Evolutionary conservation across 2,888 invertebrate genomes (phyloP).

Genomic region (Callinectes sapidus): DNA sequence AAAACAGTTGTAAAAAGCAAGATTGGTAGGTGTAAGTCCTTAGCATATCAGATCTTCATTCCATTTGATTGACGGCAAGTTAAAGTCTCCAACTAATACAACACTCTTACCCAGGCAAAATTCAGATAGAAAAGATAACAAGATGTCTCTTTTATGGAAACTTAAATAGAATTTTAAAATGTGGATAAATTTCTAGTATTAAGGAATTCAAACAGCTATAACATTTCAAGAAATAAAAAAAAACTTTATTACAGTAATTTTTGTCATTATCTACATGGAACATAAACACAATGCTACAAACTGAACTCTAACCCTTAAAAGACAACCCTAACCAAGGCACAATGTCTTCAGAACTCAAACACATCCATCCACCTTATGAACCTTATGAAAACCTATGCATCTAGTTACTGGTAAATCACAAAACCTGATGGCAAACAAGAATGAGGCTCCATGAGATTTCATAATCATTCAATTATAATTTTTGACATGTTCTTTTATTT

Average conservation of each 20-base stretch:
- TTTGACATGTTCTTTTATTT: neutral
- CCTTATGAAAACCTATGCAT: neutral
- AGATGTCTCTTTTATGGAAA: neutral
- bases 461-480: neutral
- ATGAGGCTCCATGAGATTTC: neutral
- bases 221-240: conserved; percentile 17
- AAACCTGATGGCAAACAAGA: conserved; percentile 6
- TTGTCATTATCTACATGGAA: neutral
- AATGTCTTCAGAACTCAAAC: conserved; percentile 25
- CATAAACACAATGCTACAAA: conserved; percentile 28
- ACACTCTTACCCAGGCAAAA: no score
- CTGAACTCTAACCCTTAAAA: conserved; percentile 15
- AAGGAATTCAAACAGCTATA: conserved; percentile 12
- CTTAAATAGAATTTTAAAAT: neutral
- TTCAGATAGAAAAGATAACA: no score
- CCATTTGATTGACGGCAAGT: no score
- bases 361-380: neutral
- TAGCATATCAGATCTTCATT: no score
- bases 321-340: conserved; percentile 37
- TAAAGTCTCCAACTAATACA: no score
- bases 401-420: neutral
- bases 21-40: no score
- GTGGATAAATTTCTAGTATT: neutral
- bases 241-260: conserved; percentile 7
- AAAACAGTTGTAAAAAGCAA: no score